Evolutionary conservation across 2,113 vertebrate species (phyloP).

Genomic region (Isichthys henryi): DNA sequence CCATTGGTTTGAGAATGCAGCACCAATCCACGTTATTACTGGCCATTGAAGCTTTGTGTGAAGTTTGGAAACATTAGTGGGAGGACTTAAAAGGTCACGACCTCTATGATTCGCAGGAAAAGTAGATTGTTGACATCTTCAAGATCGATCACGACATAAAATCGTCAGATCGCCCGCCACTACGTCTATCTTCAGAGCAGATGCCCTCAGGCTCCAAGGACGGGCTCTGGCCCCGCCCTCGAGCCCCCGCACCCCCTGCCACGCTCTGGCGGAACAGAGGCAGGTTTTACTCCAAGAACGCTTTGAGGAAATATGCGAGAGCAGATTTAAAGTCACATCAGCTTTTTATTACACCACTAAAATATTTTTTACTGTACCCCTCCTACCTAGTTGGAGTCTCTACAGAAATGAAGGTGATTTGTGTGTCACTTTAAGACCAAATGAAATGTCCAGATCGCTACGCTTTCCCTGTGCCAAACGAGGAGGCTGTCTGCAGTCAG

Average conservation of each 20-base stretch:
- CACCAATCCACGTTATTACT: no score
- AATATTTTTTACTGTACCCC: neutral
- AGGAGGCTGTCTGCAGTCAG: neutral
- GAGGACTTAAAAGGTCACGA: neutral
- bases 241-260: neutral
- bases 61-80: no score
- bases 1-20: no score
- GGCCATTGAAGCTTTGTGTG: no score
- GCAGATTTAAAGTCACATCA: neutral
- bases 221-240: neutral
- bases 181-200: neutral
- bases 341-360: neutral
- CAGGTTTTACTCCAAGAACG: neutral
- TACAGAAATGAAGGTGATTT: neutral
- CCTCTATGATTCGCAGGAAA: neutral
- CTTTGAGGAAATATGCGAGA: neutral
- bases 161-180: neutral
- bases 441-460: neutral
- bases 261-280: neutral
- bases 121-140: neutral
- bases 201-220: neutral
- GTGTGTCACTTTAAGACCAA: neutral
- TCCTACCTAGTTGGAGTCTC: neutral
- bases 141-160: neutral
- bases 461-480: neutral